Base-by-base conservation (phyloP, 2,888 invertebrate species). In the Harmothoe impar region DNA sequence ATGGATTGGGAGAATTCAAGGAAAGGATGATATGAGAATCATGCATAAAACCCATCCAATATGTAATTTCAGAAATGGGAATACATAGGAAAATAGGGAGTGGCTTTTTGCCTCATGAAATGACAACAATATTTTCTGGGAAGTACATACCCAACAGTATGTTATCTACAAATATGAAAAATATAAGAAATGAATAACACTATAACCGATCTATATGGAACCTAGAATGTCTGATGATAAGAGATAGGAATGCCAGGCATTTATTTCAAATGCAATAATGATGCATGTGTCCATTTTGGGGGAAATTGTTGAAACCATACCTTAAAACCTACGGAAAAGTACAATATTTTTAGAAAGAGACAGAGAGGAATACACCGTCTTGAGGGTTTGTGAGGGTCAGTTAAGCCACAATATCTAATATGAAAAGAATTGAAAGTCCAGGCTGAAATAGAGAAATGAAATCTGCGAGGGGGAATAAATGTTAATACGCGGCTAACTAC, bases 111-210 rank as follows among this genome's bases (percentile, higher is more conserved):
- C 29, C n/a, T 15, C 72, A 72, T 29, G 5, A 72, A 29, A 29
- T 72, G 31, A 72, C 20, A 72, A 29, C 29, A 72, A 72, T 72
- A 17, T 72, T 25, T 72, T 23, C n/a, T 25, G 29, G 31, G 31
- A 29, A 15, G 72, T 72, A 29, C 72, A 72, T 72, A 72, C 72
- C 29, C 72, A 72, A 68, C n/a, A 68, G 68, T 72, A 29, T 72
- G 20, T 62, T n/a, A 29, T 72, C 72, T 72, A 72, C 15, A 62
- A 62, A n/a, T n/a, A 43, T 43, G 43, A 62, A n/a, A 62, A 62
- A 62, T 29, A 72, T 3, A 72, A 5, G 15, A 29, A 72, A 29
- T 29, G 17, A 72, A 29, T 20, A n/a, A n/a, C 20, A 62, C 62
- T 62, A 62, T 5, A 62, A 62, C 62, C 12, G 15, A 62, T 43